Conservation (phyloP, 2,888 invertebrate species). For the Molorchus minor region DNA sequence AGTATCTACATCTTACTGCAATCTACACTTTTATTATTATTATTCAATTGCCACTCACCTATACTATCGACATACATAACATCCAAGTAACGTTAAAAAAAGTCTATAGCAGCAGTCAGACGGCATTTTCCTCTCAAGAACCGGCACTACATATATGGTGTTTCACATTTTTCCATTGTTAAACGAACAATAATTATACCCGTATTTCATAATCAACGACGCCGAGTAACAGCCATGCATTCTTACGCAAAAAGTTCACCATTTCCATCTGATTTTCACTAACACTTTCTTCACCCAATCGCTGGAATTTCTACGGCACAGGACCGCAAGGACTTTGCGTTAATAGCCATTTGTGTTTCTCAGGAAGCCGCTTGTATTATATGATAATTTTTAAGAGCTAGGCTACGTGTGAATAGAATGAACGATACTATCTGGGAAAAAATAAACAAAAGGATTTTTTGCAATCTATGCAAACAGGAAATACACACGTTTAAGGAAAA, state of each 20-base stretch:
- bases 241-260: constrained; percentile 3
- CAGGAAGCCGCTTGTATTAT: constrained; percentile 26
- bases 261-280: not conserved
- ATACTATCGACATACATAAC: constrained; percentile 43
- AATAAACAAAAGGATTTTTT: constrained; percentile 11
- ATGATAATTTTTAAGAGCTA: constrained; percentile 25
- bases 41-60: constrained; percentile 27
- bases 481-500: constrained; percentile 16
- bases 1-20: too few relatives aligned
- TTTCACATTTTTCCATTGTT: constrained; percentile 34
- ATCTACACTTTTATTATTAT: not conserved
- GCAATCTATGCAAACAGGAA: constrained; percentile 21
- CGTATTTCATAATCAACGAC: constrained; percentile 6
- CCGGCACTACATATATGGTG: constrained; percentile 30
- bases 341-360: constrained; percentile 20
- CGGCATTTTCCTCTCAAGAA: constrained; percentile 22
- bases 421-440: constrained; percentile 11
- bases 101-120: constrained; percentile 24
- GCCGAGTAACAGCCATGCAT: constrained; percentile 1
- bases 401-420: constrained; percentile 19
- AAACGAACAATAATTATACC: constrained; percentile 8
- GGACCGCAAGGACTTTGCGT: not conserved
- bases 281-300: constrained; percentile 1
- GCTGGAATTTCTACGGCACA: not conserved
- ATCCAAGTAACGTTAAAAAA: constrained; percentile 28